Evolutionary conservation across 2,888 invertebrate genomes (phyloP).

Genomic region (Leptopilina drosophilae): DNA sequence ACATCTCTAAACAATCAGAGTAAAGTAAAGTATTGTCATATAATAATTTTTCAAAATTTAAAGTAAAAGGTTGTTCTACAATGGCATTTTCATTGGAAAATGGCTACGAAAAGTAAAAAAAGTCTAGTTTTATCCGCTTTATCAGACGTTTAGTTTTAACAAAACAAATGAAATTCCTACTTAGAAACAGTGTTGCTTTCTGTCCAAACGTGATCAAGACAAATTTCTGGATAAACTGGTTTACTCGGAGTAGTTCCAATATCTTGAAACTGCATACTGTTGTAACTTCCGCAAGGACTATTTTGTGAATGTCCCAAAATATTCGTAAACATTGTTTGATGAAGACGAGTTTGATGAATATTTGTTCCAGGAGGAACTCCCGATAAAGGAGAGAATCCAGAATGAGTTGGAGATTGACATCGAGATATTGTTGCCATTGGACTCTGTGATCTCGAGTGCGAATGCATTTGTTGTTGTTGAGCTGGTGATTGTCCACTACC

Average conservation of each 20-base stretch:
- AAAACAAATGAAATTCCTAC: slow-evolving; percentile 59
- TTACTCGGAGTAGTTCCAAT: slow-evolving; percentile 71
- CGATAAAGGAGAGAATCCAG: slow-evolving; percentile 68
- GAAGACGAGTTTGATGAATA: slow-evolving; percentile 67
- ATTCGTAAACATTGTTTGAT: slow-evolving; percentile 69
- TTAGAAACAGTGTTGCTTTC: slow-evolving; percentile 80
- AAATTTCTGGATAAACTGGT: slow-evolving; percentile 90
- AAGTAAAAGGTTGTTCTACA: background rate
- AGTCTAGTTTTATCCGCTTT: too few relatives aligned
- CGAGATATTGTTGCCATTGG: slow-evolving; percentile 79
- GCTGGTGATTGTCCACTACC: slow-evolving; percentile 67
- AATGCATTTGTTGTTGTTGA: slow-evolving; percentile 67
- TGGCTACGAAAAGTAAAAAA: too few relatives aligned
- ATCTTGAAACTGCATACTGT: slow-evolving; percentile 68
- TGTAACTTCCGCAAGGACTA: slow-evolving; percentile 60
- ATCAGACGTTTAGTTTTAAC: too few relatives aligned
- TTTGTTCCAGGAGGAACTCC: slow-evolving; percentile 62
- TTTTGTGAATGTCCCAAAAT: slow-evolving; percentile 65
- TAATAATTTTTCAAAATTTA: too few relatives aligned
- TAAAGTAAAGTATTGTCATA: background rate
- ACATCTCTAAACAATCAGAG: slow-evolving; percentile 71
- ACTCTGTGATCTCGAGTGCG: slow-evolving; percentile 78
- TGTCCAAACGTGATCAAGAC: slow-evolving; percentile 94
- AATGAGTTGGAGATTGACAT: slow-evolving; percentile 74
- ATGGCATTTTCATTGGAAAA: background rate